Conservation (phyloP, 1,140 invertebrate species). For the Caenorhabditis tropicalis region DNA sequence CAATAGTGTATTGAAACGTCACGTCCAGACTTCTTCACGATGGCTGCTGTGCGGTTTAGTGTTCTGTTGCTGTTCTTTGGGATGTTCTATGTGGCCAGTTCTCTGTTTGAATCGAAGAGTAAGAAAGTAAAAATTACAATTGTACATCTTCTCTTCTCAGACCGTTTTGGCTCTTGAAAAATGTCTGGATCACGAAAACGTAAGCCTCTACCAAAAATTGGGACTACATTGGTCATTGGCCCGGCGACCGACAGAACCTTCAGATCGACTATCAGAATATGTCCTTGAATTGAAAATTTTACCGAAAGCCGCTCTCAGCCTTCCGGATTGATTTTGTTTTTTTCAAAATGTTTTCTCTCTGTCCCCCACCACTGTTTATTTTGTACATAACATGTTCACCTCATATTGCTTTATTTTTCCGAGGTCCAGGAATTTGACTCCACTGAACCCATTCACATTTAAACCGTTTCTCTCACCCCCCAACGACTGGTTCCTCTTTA, state of each 20-base stretch:
- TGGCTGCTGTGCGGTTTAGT: constrained; percentile 70
- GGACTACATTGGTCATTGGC: constrained; percentile 68
- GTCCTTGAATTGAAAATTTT: constrained; percentile 69
- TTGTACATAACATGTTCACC: background rate
- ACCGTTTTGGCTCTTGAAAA: constrained; percentile 70
- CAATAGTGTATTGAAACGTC: constrained; percentile 65
- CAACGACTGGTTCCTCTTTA: background rate
- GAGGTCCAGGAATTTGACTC: no score
- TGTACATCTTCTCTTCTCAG: constrained; percentile 55
- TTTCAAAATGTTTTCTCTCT: background rate
- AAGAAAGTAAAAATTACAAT: background rate
- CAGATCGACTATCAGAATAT: constrained; percentile 66
- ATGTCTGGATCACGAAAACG: constrained; percentile 68
- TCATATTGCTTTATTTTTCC: background rate
- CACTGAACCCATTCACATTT: no score
- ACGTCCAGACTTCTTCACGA: constrained; percentile 50
- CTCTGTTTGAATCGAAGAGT: constrained; percentile 68
- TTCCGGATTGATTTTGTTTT: constrained; percentile 62
- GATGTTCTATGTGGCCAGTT: constrained; percentile 71
- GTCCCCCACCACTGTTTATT: background rate
- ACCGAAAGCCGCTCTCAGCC: constrained; percentile 63
- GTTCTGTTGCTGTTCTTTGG: constrained; percentile 71
- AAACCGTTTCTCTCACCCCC: background rate
- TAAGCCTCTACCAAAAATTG: constrained; percentile 70
- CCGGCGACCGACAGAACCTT: constrained; percentile 60